Evolutionary conservation across 37 sponge, comb jelly and placozoan genomes (phyloP).

Genomic region (Trichoplax adhaerens): DNA sequence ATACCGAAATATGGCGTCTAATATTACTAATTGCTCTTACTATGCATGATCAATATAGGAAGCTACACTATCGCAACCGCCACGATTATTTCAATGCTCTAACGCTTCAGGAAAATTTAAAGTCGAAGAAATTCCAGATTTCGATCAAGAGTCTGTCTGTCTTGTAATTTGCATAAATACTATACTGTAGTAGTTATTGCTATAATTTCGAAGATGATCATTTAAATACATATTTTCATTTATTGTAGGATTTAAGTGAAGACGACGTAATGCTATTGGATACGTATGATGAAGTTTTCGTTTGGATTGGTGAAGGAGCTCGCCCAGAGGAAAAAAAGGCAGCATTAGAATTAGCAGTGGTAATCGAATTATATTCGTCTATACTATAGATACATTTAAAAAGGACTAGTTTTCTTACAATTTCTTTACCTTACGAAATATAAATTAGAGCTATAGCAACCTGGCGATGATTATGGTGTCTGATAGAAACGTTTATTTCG

Average conservation of each 20-base stretch:
- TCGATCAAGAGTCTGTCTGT: slow-evolving; percentile 54
- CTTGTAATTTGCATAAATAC: neutral
- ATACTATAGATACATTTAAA: neutral
- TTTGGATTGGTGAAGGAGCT: slow-evolving; percentile 83
- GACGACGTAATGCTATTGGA: slow-evolving; percentile 97
- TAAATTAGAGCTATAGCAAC: too few species aligned
- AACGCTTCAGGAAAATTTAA: slow-evolving; percentile 72
- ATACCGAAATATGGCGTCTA: too few species aligned
- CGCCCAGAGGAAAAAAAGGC: slow-evolving; percentile 73
- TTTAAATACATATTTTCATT: neutral
- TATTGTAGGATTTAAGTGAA: slow-evolving; percentile 53
- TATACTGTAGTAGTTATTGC: neutral
- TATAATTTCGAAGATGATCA: neutral
- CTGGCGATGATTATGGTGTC: too few species aligned
- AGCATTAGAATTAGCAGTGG: slow-evolving; percentile 40
- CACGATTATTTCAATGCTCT: slow-evolving; percentile 23
- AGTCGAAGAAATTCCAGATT: slow-evolving; percentile 91
- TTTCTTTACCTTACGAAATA: neutral
- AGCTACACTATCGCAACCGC: neutral
- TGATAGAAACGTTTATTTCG: too few species aligned
- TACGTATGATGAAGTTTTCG: slow-evolving; percentile 61
- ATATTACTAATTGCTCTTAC: too few species aligned
- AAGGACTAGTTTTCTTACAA: neutral
- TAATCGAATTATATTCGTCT: too few species aligned
- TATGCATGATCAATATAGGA: too few species aligned